A percentile compares a stretch with the other conserved stretches of the same genome.
Conservation (phyloP, 2,113 vertebrate species). For the Tauraco erythrolophus region DNA sequence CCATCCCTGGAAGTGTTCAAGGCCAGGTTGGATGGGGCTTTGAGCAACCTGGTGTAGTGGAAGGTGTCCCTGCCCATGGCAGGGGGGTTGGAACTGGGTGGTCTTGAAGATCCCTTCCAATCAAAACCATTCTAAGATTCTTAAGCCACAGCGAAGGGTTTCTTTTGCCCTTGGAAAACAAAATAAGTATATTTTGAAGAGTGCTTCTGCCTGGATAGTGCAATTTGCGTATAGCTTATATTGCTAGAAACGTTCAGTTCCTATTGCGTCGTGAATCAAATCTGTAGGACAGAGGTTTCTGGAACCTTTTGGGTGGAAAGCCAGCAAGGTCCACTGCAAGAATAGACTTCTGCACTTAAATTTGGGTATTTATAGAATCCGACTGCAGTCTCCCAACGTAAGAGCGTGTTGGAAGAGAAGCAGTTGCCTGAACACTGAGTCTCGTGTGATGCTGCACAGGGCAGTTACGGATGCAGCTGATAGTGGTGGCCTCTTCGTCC, state of each 20-base stretch:
- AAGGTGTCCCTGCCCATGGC: too few species aligned
- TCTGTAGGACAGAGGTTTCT: accelerated
- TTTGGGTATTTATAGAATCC: too few species aligned
- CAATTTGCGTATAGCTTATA: not conserved
- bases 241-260: not conserved
- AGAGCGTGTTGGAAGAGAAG: not conserved
- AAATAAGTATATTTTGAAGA: not conserved
- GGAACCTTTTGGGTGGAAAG: not conserved
- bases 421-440: accelerated
- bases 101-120: too few species aligned
- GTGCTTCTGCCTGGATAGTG: not conserved
- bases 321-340: not conserved
- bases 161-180: not conserved
- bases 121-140: too few species aligned
- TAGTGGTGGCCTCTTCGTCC: too few species aligned
- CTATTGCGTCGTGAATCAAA: not conserved
- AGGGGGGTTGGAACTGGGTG: too few species aligned
- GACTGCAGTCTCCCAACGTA: not conserved
- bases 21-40: too few species aligned
- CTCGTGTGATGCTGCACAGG: not conserved
- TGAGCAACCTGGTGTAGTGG: too few species aligned
- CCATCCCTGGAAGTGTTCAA: too few species aligned
- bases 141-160: not conserved
- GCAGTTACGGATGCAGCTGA: accelerated
- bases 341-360: not conserved